phyloP scores from a whole-genome alignment of 2,113 vertebrate genomes.

The Callaeas wilsoni region DNA sequence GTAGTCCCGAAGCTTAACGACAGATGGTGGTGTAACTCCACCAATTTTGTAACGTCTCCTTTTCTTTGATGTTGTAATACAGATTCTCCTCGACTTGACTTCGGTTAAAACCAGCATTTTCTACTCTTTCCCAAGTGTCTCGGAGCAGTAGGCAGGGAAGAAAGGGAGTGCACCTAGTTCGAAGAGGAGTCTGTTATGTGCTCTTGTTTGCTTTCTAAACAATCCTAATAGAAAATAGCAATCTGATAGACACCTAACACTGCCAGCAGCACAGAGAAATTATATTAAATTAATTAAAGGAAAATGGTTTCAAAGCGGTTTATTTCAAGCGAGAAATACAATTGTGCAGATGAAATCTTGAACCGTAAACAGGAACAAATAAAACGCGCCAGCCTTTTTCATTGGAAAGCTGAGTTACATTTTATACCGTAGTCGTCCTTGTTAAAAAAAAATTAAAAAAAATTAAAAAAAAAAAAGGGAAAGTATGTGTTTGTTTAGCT shows the following conservation, averaged over 20 bases:
- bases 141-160: not conserved
- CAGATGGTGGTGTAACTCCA: conserved; percentile 84
- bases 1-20: conserved; percentile 80
- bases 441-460: not conserved
- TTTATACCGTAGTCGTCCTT: not conserved
- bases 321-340: conserved; percentile 38
- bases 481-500: not conserved
- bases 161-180: not conserved
- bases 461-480: not conserved
- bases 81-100: conserved; percentile 62
- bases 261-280: conserved; percentile 4
- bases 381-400: not conserved
- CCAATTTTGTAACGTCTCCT: conserved; percentile 57
- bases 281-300: conserved; percentile 51
- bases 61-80: conserved; percentile 58
- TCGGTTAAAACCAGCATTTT: conserved; percentile 48
- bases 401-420: not conserved
- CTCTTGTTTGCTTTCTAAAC: conserved; percentile 38
- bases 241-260: not conserved
- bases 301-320: conserved; percentile 23
- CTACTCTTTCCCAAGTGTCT: not conserved
- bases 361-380: conserved; percentile 32
- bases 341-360: conserved; percentile 1
- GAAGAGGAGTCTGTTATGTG: conserved; percentile 2
- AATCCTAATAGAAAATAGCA: not conserved